phyloP scores from a whole-genome alignment of 2,888 invertebrate genomes.

The Chrysina gloriosa region DNA sequence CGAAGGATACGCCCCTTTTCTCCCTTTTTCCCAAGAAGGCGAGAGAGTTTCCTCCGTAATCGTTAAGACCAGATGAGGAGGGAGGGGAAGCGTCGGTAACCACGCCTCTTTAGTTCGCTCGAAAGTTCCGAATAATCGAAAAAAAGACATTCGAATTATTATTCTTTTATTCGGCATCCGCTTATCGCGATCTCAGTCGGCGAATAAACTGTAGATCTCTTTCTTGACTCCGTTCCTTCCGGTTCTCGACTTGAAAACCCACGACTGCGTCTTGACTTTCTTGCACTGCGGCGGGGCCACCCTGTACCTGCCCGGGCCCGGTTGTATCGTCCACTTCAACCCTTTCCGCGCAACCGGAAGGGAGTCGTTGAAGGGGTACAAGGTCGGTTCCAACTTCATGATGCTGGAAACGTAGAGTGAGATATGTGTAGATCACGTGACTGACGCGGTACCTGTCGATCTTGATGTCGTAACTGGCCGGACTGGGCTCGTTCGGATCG shows the following conservation, averaged over 20 bases:
- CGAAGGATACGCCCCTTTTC: no score
- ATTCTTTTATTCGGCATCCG: no score
- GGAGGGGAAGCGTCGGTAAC: no score
- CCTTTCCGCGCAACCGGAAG: constrained; percentile 54
- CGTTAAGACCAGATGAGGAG: no score
- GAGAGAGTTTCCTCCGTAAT: no score
- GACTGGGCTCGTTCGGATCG: constrained; percentile 68
- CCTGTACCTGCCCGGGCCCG: constrained; percentile 61
- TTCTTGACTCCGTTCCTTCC: constrained; percentile 52
- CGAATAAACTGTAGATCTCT: constrained; percentile 48
- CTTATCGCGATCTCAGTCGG: constrained; percentile 16
- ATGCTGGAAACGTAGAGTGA: constrained; percentile 37
- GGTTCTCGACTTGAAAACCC: constrained; percentile 58
- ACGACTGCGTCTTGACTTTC: constrained; percentile 52
- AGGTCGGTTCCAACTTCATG: constrained; percentile 40
- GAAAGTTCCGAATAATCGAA: no score
- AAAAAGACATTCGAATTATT: no score
- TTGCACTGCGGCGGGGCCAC: constrained; percentile 51
- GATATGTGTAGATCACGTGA: not conserved
- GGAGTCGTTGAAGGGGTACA: constrained; percentile 57
- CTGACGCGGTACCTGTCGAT: constrained; percentile 5
- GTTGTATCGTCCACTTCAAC: constrained; percentile 56
- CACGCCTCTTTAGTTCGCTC: no score
- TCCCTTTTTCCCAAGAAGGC: no score
- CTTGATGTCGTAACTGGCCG: constrained; percentile 63